Evolutionary conservation across 2,888 invertebrate genomes (phyloP).

Genomic region (Phragmatobia fuliginosa): DNA sequence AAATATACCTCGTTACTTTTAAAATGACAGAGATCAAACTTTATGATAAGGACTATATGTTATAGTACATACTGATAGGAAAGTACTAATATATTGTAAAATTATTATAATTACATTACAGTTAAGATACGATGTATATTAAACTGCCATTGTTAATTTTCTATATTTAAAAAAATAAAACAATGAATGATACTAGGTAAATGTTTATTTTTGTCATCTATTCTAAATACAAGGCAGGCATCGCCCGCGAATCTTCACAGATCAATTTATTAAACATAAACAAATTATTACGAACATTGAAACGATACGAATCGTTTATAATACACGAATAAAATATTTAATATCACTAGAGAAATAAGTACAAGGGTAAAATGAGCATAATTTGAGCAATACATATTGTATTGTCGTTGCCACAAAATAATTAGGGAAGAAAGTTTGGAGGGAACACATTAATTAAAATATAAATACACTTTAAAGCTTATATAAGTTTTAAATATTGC

Average conservation of each 20-base stretch:
- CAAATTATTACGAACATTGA: conserved; percentile 42
- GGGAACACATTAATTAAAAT: conserved; percentile 63
- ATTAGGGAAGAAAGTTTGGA: conserved; percentile 60
- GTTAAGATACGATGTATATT: conserved; percentile 9
- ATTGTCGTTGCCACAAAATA: conserved; percentile 77
- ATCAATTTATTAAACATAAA: conserved; percentile 66
- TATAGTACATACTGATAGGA: neutral
- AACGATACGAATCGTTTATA: conserved; percentile 43
- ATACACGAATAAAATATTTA: conserved; percentile 59
- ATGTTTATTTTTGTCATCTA: conserved; percentile 82
- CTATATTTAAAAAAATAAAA: conserved; percentile 53
- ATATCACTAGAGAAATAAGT: conserved; percentile 64
- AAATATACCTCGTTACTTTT: no score
- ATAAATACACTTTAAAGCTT: conserved; percentile 70
- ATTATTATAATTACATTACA: neutral
- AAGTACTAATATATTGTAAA: neutral
- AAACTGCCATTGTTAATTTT: conserved; percentile 10
- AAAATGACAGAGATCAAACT: no score
- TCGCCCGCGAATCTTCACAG: conserved; percentile 71
- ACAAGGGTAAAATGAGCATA: conserved; percentile 76
- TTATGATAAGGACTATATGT: no score
- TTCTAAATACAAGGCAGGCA: conserved; percentile 76
- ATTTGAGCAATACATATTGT: conserved; percentile 81
- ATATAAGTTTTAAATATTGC: conserved; percentile 70
- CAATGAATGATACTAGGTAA: conserved; percentile 76